phyloP scores from a whole-genome alignment of 1,140 invertebrate genomes.

The Parapsyche elsis region DNA sequence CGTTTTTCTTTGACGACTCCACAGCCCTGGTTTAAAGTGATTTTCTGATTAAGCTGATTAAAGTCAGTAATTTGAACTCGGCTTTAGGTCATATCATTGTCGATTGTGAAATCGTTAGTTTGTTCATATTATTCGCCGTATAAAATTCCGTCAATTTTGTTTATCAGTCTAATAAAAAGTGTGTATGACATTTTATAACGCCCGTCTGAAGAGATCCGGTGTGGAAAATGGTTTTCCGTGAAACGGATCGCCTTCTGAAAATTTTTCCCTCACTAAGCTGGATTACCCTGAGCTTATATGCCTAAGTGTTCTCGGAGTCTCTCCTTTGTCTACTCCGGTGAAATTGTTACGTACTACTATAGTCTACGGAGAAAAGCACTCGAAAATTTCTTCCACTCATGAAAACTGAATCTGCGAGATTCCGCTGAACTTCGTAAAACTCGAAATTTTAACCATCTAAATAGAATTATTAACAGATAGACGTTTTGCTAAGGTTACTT shows the following conservation, averaged over 20 bases:
- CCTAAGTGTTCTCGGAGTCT: slow-evolving; percentile 25
- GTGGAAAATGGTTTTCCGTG: slow-evolving; percentile 14
- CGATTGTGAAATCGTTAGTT: no score
- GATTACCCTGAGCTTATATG: slow-evolving; percentile 39
- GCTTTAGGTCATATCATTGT: no score
- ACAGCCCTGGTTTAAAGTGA: no score
- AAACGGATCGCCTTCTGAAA: slow-evolving; percentile 6
- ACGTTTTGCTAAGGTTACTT: not conserved
- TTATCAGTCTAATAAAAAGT: no score
- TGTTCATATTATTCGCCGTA: no score
- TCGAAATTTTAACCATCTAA: slow-evolving; percentile 22
- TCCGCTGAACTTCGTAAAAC: slow-evolving; percentile 13
- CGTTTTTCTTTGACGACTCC: no score
- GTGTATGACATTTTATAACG: not conserved
- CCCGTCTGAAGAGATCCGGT: not conserved
- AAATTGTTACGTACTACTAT: slow-evolving; percentile 35
- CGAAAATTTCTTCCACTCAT: slow-evolving; percentile 37
- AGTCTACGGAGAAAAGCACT: slow-evolving; percentile 34
- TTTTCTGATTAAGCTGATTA: no score
- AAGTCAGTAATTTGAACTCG: no score
- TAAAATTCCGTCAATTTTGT: no score
- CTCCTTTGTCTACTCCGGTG: slow-evolving; percentile 38
- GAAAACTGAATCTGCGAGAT: slow-evolving; percentile 34
- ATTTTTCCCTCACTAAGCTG: slow-evolving; percentile 27
- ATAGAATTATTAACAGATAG: not conserved